Percentiles rank a stretch among this genome's conserved stretches.
phyloP scores from a whole-genome alignment of 2,888 invertebrate genomes.

The Marasmarcha lunaedactyla region DNA sequence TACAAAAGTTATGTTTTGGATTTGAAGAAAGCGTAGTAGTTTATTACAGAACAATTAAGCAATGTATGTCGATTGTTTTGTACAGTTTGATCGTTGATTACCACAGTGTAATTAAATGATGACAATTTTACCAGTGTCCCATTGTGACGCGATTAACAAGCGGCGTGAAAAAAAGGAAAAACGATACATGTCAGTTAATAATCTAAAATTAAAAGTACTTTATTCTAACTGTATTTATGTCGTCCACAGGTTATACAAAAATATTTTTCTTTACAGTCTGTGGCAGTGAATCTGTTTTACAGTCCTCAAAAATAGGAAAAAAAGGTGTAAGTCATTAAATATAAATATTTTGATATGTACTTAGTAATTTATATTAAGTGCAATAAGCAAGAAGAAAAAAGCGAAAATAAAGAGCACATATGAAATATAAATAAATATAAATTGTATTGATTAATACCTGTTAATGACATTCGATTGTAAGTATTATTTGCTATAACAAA shows the following conservation, averaged over 20 bases:
- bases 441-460: conserved; percentile 5
- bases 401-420: conserved; percentile 36
- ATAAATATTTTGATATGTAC: too few relatives aligned
- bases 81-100: conserved; percentile 8
- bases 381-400: conserved; percentile 41
- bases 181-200: conserved; percentile 64
- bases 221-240: conserved; percentile 22
- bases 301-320: conserved; percentile 2
- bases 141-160: conserved; percentile 64
- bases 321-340: too few relatives aligned
- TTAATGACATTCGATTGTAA: too few relatives aligned
- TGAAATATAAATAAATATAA: conserved; percentile 22
- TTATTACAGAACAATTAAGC: too few relatives aligned
- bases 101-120: conserved; percentile 38
- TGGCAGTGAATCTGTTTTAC: conserved; percentile 7
- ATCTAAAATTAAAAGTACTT: conserved; percentile 33
- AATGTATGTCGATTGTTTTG: too few relatives aligned
- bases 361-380: conserved; percentile 20
- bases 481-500: too few relatives aligned
- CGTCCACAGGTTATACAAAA: conserved; percentile 15
- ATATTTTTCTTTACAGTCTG: too few relatives aligned
- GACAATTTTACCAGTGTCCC: conserved; percentile 66
- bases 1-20: too few relatives aligned
- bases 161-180: conserved; percentile 69
- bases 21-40: too few relatives aligned